Base-by-base conservation (phyloP, 2,888 invertebrate species). In the Dendrolimus pini region DNA sequence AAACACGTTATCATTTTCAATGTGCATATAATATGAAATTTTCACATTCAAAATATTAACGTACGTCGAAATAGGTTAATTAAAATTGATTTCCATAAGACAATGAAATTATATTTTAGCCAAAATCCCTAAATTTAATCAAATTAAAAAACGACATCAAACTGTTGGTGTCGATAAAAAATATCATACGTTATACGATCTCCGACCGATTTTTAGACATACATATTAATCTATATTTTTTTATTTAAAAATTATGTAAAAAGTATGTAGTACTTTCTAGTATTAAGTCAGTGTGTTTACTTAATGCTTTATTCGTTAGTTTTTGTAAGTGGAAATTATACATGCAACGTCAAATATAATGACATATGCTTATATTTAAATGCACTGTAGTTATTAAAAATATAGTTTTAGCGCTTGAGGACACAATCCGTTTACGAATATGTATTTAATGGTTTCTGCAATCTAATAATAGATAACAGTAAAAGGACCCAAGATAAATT, bases 181-280 rank as follows among this genome's bases (percentile, higher is more conserved):
- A 30, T 30, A 53, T 58, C 56, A 57, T 54, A 64, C 63, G 62
- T 57, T 67, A 59, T 75, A 75, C 72, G 79, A 78, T 79, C 78
- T 79, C 79, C 69, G 66, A 77, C 69, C 72, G 70, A 73, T 61
- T 76, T 69, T 67, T 68, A 65, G 63, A 64, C 3, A 30, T 30
- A 30, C 30, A 47, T 47, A 47, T 47, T 61, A 59, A 60, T 65
- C 63, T 64, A 66, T 68, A 62, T 64, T 55, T 69, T 64, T 58
- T 52, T 59, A 59, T 54, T 30, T 41, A 55, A 42, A 41, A 52
- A 55, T 14, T 30, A 52, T n/a, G n/a, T 52, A 30, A 53, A 30
- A 52, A 53, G 30, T 3, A 30, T 30, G 30, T 30, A 6, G 30
- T 30, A 47, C 9, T 47, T 47, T 47, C 2, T 47, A 47, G 47